Percentiles rank a stretch among this genome's conserved stretches.
phyloP scores from a whole-genome alignment of 2,797 vertebrate species.

The Sebastes taczanowskii region DNA sequence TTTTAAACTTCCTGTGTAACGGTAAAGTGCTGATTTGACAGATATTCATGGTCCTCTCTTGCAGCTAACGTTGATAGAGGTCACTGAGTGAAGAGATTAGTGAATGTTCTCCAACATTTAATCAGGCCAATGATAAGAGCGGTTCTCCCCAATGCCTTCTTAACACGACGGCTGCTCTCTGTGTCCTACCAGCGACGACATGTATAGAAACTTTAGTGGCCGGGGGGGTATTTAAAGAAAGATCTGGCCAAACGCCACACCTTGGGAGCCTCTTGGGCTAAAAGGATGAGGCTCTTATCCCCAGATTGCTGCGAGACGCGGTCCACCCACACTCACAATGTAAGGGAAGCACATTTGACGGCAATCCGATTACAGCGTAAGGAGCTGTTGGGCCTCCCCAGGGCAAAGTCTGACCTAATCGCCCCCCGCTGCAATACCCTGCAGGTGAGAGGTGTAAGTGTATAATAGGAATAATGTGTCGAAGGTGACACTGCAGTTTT shows the following conservation, averaged over 20 bases:
- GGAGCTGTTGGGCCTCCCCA: constrained; percentile 41
- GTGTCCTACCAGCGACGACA: constrained; percentile 14
- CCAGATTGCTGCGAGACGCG: constrained; percentile 46
- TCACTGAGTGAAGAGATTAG: constrained; percentile 1
- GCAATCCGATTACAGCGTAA: constrained; percentile 63
- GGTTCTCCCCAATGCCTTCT: constrained; percentile 26
- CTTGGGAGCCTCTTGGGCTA: constrained; percentile 53
- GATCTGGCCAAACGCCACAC: constrained; percentile 51
- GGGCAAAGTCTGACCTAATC: constrained; percentile 13
- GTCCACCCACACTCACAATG: constrained; percentile 32
- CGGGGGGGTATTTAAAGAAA: constrained; percentile 59
- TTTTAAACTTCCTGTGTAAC: background rate
- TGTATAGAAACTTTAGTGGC: constrained; percentile 28
- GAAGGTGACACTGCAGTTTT: background rate
- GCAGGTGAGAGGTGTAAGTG: constrained; percentile 31
- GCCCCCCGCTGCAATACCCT: background rate
- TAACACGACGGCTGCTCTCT: constrained; percentile 5
- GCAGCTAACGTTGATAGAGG: background rate
- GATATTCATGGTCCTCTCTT: background rate
- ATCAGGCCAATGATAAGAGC: constrained; percentile 1
- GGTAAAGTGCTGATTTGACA: background rate
- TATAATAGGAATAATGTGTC: constrained; percentile 29
- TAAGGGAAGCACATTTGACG: constrained; percentile 38
- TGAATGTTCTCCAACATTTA: background rate
- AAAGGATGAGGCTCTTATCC: constrained; percentile 73